Evolutionary conservation across 53 echinoderm and acorn worm genomes (phyloP), one percentile per base, ranked within the genome.

Genomic region (Stichopus horrens): DNA sequence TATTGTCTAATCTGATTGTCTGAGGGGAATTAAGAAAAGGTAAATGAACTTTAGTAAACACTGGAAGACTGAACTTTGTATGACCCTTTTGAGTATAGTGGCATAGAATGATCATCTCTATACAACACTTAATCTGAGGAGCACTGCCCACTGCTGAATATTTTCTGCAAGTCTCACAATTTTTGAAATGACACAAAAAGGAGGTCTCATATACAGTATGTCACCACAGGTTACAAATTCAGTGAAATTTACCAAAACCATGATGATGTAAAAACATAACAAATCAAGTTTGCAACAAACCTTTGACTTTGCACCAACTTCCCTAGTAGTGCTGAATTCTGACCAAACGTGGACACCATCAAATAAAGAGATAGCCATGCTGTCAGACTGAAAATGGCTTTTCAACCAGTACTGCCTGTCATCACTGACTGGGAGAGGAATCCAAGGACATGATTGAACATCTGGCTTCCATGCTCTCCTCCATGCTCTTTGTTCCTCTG

Each of bases 401-500:
- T 96, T 96, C 21, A 94, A 63, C 8, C 93, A 75, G 23, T 86
- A 76, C 19, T 51, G 79, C 37, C 37, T 37, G 57, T 79, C 89
- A 58, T 81, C 88, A 57, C 90, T 76, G 55, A 91, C 76, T 53
- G 87, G 90, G 60, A 91, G 90, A 21, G 90, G 92, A 67, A 85
- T 77, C 96, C 96, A 96, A 19, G 89, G 66, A 55, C 79, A 84
- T 14, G 92, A 91, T 0, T 76, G 83, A 7, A 96, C 67, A 83
- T 96, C 96, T 79, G 96, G 96, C 53, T 91, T 94, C 96, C 96
- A 92, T 13, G 67, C 81, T 10, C 92, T 87, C 16, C 94, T 89
- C 96, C 96, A 96, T 76, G 91, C 91, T 22, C 92, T 71, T 10
- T 76, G 59, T 13, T 65, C 65, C n/a, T 90, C 90, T 5, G 10